phyloP scores from a whole-genome alignment of 2,113 vertebrate species.

The Heterotilapia buettikoferi region DNA sequence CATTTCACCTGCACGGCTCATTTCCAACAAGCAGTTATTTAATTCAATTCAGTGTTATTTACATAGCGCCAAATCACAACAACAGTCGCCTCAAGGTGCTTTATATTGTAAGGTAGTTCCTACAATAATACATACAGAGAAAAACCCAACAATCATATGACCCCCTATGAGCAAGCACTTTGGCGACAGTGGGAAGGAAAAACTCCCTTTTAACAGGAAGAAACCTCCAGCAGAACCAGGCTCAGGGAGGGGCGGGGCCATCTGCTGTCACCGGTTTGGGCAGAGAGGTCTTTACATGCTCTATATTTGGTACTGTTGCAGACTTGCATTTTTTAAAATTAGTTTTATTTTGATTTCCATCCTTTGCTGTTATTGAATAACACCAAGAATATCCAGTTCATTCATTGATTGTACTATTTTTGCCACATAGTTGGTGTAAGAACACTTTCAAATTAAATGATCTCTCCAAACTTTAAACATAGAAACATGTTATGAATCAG shows the following conservation, averaged over 20 bases:
- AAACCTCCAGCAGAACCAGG: neutral
- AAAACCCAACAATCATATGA: neutral
- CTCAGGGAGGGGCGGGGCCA: neutral
- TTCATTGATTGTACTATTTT: neutral
- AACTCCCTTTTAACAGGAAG: neutral
- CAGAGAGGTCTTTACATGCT: neutral
- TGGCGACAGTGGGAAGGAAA: neutral
- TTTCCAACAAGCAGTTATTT: neutral
- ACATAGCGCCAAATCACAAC: neutral
- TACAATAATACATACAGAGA: neutral
- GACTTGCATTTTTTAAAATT: neutral
- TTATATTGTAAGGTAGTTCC: accelerated
- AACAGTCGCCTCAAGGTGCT: accelerated
- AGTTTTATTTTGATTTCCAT: neutral
- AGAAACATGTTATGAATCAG: neutral
- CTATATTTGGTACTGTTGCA: neutral
- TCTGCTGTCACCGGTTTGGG: accelerated
- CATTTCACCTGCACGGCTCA: neutral
- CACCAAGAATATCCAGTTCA: neutral
- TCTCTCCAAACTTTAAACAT: neutral
- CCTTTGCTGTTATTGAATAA: neutral
- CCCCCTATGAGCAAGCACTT: neutral
- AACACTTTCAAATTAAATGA: neutral
- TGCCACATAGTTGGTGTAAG: neutral
- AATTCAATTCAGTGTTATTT: neutral